A percentile compares a stretch with the other conserved stretches of the same genome.
Conservation (phyloP, 1,140 invertebrate genomes). For the Carposina sasakii region DNA sequence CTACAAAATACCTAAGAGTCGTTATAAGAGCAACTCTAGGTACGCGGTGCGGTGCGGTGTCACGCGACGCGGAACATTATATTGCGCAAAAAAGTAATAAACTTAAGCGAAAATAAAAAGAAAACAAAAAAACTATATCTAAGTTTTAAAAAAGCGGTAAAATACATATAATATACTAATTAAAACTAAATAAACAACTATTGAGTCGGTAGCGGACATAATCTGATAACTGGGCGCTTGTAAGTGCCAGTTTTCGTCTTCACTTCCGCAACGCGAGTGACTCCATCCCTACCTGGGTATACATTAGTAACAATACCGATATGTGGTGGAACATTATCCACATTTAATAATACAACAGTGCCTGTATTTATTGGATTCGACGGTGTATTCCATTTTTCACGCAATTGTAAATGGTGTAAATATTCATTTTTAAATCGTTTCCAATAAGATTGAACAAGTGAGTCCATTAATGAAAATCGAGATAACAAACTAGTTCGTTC, state of each 20-base stretch:
- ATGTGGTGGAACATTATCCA: slow-evolving; percentile 20
- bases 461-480: slow-evolving; percentile 8
- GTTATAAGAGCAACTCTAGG: too few species aligned
- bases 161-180: too few species aligned
- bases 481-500: slow-evolving; percentile 1
- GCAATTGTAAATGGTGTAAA: slow-evolving; percentile 13
- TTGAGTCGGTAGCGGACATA: neutral
- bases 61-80: too few species aligned
- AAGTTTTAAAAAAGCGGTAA: too few species aligned
- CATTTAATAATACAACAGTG: slow-evolving; percentile 25
- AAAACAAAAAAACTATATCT: too few species aligned
- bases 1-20: too few species aligned
- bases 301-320: slow-evolving; percentile 32
- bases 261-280: neutral
- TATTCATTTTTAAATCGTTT: slow-evolving; percentile 22
- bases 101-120: too few species aligned
- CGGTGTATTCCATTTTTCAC: slow-evolving; percentile 11
- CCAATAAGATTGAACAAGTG: slow-evolving; percentile 20
- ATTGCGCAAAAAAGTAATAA: too few species aligned
- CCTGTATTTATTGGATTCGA: slow-evolving; percentile 12
- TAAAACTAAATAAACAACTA: too few species aligned
- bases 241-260: neutral
- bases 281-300: slow-evolving; percentile 11
- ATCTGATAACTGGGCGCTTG: neutral
- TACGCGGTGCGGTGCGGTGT: too few species aligned